A percentile compares a stretch with the other conserved stretches of the same genome.
These are phyloP conservation scores for Anticlea derivata DNA, from an alignment of 2,888 invertebrate genomes.

Conservation along the genomic window DNA sequence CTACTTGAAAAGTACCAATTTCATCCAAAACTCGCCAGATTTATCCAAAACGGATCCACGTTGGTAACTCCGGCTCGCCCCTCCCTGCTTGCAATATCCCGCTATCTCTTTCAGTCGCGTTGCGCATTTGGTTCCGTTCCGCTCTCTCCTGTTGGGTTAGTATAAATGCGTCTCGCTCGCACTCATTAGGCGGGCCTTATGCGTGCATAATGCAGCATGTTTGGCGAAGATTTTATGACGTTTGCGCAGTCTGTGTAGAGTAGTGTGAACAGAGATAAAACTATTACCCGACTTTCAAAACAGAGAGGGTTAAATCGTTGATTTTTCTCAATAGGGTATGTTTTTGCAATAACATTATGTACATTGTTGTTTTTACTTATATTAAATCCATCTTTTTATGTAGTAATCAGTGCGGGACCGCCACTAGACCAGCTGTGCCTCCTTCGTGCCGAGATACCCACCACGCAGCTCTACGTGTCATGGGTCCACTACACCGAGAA, in stretches of 20 bases:
- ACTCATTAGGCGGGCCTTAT: constrained; percentile 67
- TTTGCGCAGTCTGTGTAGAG: constrained; percentile 68
- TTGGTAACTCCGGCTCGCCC: constrained; percentile 25
- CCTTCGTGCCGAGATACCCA: too few relatives aligned
- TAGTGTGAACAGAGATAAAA: constrained; percentile 49
- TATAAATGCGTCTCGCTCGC: constrained; percentile 47
- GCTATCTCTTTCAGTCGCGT: constrained; percentile 42
- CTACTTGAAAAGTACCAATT: background rate
- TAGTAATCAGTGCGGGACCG: too few relatives aligned
- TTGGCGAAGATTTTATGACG: constrained; percentile 74
- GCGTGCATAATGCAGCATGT: constrained; percentile 75
- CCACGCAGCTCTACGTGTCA: too few relatives aligned
- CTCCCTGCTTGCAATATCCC: constrained; percentile 38
- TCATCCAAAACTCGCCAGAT: background rate
- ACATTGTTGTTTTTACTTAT: too few relatives aligned
- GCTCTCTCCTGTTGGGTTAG: constrained; percentile 20
- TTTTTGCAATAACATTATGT: too few relatives aligned
- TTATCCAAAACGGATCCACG: background rate
- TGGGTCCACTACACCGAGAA: too few relatives aligned
- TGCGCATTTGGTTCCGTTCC: constrained; percentile 64
- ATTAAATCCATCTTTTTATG: too few relatives aligned
- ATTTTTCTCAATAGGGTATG: too few relatives aligned
- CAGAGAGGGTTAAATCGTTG: too few relatives aligned
- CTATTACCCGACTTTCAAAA: constrained; percentile 1
- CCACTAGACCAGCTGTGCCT: too few relatives aligned